Base-by-base conservation (phyloP, 1,140 invertebrate species). In the Agraylea sexmaculata region DNA sequence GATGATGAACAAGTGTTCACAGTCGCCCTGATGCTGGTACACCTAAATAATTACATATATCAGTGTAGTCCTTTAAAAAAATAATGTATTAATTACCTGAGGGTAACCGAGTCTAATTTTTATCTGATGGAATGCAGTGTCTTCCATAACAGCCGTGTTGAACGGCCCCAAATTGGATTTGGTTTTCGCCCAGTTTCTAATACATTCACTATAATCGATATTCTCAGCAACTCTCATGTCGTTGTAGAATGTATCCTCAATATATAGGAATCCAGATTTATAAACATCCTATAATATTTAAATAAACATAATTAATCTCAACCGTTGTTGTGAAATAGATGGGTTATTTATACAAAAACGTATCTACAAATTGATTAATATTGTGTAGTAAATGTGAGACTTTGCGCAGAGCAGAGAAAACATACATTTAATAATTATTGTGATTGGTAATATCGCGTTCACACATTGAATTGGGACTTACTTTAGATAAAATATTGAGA, bases 1-100 rank as follows among this genome's bases (percentile, higher is more conserved):
- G 49, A 92, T 80, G 1, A 78, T 66, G 51, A 92, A 71, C 1
- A 90, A 53, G 60, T 93, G 89, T 58, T 92, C 87, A 63, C 89
- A 92, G 51, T 78, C 73, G n/a, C 87, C 87, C 58, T 88, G 83
- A 63, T 90, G 87, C 20, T 81, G 66, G 63, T 88, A 92, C 3
- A 89, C 70, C 71, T 84, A 83, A 2, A 45, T n/a, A 38, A 11
- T 38, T n/a, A 39, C 7, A 38, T 28, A n/a, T 27, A 36, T 13
- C 13, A 37, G 23, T 5, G 10, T 8, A 27, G 18, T 8, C 7
- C 11, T 32, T 32, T 11, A 12, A 33, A 11, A 38, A 19, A 38
- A 39, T 16, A 10, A 36, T 19, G 18, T 25, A 7, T 13, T 23
- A 11, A 8, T 33, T 35, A 64, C 64, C 47, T 70, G 59, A 1